phyloP scores from a whole-genome alignment of 2,888 invertebrate genomes.

The Callinectes sapidus region DNA sequence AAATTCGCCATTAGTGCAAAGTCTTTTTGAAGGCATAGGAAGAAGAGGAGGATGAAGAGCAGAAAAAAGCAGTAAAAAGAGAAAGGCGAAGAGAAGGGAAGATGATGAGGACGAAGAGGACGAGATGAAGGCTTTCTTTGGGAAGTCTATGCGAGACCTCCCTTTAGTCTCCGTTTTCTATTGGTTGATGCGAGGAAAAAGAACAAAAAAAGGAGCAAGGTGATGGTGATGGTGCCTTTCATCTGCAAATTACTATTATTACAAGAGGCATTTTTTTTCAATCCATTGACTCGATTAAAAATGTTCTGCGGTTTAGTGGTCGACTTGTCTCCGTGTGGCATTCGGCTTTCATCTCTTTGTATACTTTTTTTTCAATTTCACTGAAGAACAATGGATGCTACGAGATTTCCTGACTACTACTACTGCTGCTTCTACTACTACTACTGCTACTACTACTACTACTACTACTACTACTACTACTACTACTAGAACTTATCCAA shows the following conservation, averaged over 20 bases:
- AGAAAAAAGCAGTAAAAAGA: no score
- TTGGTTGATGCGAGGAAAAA: not conserved
- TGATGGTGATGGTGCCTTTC: not conserved
- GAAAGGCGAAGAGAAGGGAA: no score
- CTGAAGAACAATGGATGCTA: not conserved
- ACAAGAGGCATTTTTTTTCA: not conserved
- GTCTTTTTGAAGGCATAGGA: conserved; percentile 12
- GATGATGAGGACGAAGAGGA: not conserved
- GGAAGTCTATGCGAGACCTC: not conserved
- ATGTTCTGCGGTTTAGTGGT: not conserved
- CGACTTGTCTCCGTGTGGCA: not conserved
- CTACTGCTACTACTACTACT: no score
- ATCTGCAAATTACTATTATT: not conserved
- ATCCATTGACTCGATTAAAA: not conserved
- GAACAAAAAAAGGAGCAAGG: no score
- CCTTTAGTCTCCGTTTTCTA: not conserved
- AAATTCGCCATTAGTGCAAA: conserved; percentile 39
- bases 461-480: no score
- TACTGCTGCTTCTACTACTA: no score
- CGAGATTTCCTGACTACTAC: no score
- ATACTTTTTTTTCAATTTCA: not conserved
- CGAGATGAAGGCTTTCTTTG: not conserved
- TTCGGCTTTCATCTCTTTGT: not conserved
- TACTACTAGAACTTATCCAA: no score
- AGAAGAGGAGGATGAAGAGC: no score